Percentiles rank a stretch among this genome's conserved stretches.
Evolutionary conservation across 1,140 invertebrate genomes (phyloP).

Genomic region (Pseudomyrmex cubaensis): DNA sequence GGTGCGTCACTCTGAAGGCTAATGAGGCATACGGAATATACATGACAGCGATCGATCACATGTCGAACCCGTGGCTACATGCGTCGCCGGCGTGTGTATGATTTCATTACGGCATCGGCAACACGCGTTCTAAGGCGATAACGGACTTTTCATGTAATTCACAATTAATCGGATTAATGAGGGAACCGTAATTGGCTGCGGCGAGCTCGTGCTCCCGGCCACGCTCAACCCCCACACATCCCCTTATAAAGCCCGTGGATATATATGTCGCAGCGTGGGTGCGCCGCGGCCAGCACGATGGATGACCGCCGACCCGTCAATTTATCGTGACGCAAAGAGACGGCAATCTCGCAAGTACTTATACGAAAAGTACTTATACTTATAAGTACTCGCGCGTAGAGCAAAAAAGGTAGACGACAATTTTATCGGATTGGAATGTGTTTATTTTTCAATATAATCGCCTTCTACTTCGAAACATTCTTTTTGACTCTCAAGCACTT

Average conservation of each 20-base stretch:
- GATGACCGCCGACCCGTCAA: conserved; percentile 62
- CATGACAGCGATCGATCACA: conserved; percentile 45
- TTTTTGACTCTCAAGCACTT: too few species aligned
- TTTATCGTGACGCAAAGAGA: conserved; percentile 61
- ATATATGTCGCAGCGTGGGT: conserved; percentile 8
- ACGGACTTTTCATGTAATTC: conserved; percentile 81
- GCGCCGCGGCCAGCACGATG: conserved; percentile 18
- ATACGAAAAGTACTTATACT: too few species aligned
- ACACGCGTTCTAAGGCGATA: conserved; percentile 75
- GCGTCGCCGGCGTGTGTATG: conserved; percentile 5
- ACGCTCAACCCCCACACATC: conserved; percentile 38
- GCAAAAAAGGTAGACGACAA: too few species aligned
- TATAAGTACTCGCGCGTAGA: too few species aligned
- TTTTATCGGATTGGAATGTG: too few species aligned
- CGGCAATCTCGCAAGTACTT: conserved; percentile 58
- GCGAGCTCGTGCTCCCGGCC: conserved; percentile 54
- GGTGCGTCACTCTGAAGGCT: conserved; percentile 6
- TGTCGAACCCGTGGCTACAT: conserved; percentile 8
- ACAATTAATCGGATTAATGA: conserved; percentile 81
- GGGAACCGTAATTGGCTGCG: conserved; percentile 79
- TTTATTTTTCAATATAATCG: too few species aligned
- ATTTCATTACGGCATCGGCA: conserved; percentile 57
- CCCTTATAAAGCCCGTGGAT: conserved; percentile 60
- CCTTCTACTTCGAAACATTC: too few species aligned
- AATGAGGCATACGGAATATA: conserved; percentile 27